These are phyloP conservation scores for Acanthurus tractus DNA, from an alignment of 2,797 vertebrate genomes.

Conservation along the genomic window DNA sequence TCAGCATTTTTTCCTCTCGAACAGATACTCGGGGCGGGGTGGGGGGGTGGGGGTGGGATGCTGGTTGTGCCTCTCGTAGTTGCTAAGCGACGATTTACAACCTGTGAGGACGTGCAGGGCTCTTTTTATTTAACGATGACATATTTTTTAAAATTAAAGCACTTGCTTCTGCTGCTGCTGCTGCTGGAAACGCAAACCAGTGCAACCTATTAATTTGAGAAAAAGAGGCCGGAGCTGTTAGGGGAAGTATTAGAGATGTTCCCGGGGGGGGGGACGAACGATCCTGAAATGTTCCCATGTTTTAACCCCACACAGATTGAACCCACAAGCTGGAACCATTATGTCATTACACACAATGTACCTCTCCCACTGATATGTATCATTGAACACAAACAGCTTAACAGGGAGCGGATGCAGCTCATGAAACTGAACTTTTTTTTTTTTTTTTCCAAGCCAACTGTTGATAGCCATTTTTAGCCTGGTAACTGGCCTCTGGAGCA, in stretches of 20 bases:
- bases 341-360: constrained; percentile 51
- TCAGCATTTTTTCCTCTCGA: constrained; percentile 43
- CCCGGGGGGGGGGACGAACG: constrained; percentile 23
- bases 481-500: constrained; percentile 67
- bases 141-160: constrained; percentile 46
- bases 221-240: constrained; percentile 25
- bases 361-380: constrained; percentile 53
- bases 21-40: constrained; percentile 19
- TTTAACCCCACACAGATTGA: constrained; percentile 37
- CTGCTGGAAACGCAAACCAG: constrained; percentile 32
- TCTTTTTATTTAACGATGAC: constrained; percentile 37
- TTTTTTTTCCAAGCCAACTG: constrained; percentile 54
- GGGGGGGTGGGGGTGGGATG: constrained; percentile 20
- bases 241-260: constrained; percentile 26
- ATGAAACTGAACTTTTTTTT: constrained; percentile 47
- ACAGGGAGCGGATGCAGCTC: constrained; percentile 56
- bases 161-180: constrained; percentile 45
- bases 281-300: constrained; percentile 34
- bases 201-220: constrained; percentile 29
- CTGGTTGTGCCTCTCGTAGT: constrained; percentile 57
- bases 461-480: constrained; percentile 79
- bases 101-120: constrained; percentile 34
- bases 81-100: constrained; percentile 71
- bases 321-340: constrained; percentile 48
- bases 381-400: constrained; percentile 35